Percentiles rank a stretch among this genome's conserved stretches.
phyloP scores from a whole-genome alignment of 2,797 vertebrate species.

The Cyprinella venusta region DNA sequence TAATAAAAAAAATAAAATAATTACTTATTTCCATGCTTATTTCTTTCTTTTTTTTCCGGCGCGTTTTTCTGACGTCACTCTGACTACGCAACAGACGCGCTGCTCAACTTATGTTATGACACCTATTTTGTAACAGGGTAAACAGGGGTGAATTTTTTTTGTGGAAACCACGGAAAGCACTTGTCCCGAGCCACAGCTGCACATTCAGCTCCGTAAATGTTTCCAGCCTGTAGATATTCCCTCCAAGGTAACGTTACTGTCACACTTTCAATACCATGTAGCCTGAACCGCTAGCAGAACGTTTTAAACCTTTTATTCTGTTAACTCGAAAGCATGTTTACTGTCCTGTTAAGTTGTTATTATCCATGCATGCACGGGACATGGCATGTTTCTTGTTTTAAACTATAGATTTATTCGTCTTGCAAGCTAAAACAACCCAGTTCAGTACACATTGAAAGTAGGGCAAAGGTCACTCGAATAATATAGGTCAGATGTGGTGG shows the following conservation, averaged over 20 bases:
- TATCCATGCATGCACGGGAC: not conserved
- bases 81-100: constrained; percentile 52
- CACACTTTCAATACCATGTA: constrained; percentile 5
- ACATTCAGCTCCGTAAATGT: constrained; percentile 67
- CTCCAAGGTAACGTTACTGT: constrained; percentile 70
- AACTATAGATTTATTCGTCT: not conserved
- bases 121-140: constrained; percentile 57
- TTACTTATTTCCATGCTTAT: no score
- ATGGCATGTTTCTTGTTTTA: not conserved
- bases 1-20: no score
- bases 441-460: constrained; percentile 62
- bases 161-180: not conserved
- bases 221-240: constrained; percentile 77
- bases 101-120: constrained; percentile 60
- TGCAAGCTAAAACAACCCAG: not conserved
- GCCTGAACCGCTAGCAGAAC: constrained; percentile 1
- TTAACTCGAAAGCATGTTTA: not conserved
- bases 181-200: constrained; percentile 13
- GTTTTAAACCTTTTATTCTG: not conserved
- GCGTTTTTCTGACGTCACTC: constrained; percentile 26
- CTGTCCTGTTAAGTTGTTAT: not conserved
- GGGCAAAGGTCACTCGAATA: constrained; percentile 72
- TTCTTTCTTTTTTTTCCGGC: not conserved
- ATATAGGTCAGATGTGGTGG: constrained; percentile 59
- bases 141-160: not conserved